Conservation (phyloP, 2,797 vertebrate genomes). For the Onychomys arenicola region DNA sequence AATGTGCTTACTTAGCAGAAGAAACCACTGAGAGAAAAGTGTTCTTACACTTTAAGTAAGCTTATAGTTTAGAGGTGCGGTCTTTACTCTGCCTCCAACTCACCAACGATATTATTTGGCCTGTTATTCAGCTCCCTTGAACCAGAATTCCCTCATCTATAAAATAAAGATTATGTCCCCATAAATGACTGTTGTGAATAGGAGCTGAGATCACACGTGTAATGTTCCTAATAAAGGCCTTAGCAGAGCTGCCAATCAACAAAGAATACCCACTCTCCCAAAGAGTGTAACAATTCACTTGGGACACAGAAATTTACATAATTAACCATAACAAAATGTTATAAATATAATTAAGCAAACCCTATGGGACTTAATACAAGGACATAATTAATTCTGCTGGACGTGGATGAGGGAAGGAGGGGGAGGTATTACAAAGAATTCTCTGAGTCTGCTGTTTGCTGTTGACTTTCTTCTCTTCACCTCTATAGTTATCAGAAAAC, state of each 20-base stretch:
- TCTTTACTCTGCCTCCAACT: neutral
- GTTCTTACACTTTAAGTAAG: neutral
- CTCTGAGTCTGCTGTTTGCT: neutral
- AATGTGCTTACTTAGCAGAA: neutral
- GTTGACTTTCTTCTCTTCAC: neutral
- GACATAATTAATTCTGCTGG: neutral
- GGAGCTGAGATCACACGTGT: neutral
- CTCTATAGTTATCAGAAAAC: neutral
- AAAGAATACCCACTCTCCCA: constrained; percentile 5
- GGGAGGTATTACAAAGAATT: neutral
- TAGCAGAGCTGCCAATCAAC: neutral
- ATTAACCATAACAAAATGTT: constrained; percentile 41
- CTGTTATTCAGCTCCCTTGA: neutral
- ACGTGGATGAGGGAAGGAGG: neutral
- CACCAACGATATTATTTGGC: neutral
- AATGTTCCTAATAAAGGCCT: neutral
- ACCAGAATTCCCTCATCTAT: neutral
- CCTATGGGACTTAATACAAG: neutral
- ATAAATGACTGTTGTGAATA: neutral
- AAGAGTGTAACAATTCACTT: constrained; percentile 21
- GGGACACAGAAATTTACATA: constrained; percentile 51
- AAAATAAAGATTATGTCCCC: neutral
- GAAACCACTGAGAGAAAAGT: neutral
- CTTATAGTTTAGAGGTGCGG: neutral
- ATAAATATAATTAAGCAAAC: constrained; percentile 51